phyloP scores from a whole-genome alignment of 2,113 vertebrate genomes.

The Limanda limanda region DNA sequence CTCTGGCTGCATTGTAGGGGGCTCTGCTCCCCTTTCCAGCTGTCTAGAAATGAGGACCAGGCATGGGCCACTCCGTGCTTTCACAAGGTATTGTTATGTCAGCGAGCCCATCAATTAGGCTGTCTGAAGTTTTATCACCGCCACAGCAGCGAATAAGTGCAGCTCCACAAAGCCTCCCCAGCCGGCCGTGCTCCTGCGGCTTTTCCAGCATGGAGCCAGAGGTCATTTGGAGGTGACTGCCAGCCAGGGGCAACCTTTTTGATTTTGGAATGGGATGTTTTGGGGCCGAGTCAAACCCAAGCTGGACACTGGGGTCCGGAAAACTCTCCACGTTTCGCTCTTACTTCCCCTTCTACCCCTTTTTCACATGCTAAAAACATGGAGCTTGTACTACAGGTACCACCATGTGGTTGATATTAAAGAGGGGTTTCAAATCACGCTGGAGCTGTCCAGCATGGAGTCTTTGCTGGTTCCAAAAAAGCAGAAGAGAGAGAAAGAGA shows the following conservation, averaged over 20 bases:
- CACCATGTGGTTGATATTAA: conserved; percentile 96
- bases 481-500: conserved; percentile 20
- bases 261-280: conserved; percentile 81
- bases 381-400: conserved; percentile 78
- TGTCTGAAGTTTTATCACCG: conserved; percentile 99
- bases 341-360: conserved; percentile 6
- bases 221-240: conserved; percentile 95
- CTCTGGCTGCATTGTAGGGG: conserved; percentile 81
- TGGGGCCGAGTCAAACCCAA: conserved; percentile 70
- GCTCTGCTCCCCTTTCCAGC: conserved; percentile 90
- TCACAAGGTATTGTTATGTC: conserved; percentile 99
- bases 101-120: conserved; percentile 99
- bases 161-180: conserved; percentile 91
- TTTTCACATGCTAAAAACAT: conserved; percentile 49
- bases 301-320: conserved; percentile 45
- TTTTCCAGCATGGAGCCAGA: conserved; percentile 88
- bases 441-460: conserved; percentile 77
- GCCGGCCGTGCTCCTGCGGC: conserved; percentile 88
- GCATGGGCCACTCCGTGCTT: conserved; percentile 88
- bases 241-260: conserved; percentile 90
- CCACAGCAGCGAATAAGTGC: conserved; percentile 92
- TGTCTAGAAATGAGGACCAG: conserved; percentile 99
- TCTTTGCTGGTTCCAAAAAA: conserved; percentile 67
- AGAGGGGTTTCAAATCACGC: conserved; percentile 83
- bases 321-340: conserved; percentile 18